phyloP scores from a whole-genome alignment of 2,888 invertebrate species.

The Ophion costatus region DNA sequence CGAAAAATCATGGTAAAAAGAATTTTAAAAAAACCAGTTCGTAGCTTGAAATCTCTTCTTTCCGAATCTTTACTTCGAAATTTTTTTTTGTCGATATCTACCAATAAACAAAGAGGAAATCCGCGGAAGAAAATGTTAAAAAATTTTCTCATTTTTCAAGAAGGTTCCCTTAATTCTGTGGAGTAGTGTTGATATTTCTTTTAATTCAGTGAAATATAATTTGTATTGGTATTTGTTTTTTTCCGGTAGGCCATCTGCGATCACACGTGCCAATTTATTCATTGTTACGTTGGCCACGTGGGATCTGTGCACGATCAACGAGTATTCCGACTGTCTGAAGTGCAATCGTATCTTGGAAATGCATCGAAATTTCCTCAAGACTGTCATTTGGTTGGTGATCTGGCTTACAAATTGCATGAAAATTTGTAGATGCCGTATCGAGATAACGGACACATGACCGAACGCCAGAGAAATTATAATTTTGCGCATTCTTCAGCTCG shows the following conservation, averaged over 20 bases:
- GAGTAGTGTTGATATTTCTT: slow-evolving; percentile 24
- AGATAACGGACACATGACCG: slow-evolving; percentile 54
- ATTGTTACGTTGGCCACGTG: slow-evolving; percentile 59
- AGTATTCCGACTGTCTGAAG: slow-evolving; percentile 54
- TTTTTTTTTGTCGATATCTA: background rate
- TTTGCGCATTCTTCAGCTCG: slow-evolving; percentile 48
- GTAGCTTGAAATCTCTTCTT: slow-evolving; percentile 24
- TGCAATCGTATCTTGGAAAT: slow-evolving; percentile 42
- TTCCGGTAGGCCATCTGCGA: slow-evolving; percentile 52
- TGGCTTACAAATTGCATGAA: slow-evolving; percentile 53
- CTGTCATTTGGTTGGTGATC: slow-evolving; percentile 54
- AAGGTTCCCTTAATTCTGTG: slow-evolving; percentile 22
- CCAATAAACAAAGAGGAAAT: slow-evolving; percentile 16
- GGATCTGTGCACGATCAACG: slow-evolving; percentile 58
- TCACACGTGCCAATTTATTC: slow-evolving; percentile 46
- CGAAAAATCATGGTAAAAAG: slow-evolving; percentile 22
- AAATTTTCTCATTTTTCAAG: slow-evolving; percentile 16
- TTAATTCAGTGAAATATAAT: slow-evolving; percentile 20
- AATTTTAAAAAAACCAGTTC: slow-evolving; percentile 7
- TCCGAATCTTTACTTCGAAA: slow-evolving; percentile 5
- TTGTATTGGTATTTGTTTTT: slow-evolving; percentile 26
- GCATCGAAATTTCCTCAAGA: slow-evolving; percentile 53
- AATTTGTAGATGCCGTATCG: slow-evolving; percentile 50
- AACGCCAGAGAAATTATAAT: slow-evolving; percentile 55
- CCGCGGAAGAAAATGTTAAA: slow-evolving; percentile 7